Evolutionary conservation across 1,140 invertebrate species (phyloP).

Genomic region (Oedothorax gibbosus): DNA sequence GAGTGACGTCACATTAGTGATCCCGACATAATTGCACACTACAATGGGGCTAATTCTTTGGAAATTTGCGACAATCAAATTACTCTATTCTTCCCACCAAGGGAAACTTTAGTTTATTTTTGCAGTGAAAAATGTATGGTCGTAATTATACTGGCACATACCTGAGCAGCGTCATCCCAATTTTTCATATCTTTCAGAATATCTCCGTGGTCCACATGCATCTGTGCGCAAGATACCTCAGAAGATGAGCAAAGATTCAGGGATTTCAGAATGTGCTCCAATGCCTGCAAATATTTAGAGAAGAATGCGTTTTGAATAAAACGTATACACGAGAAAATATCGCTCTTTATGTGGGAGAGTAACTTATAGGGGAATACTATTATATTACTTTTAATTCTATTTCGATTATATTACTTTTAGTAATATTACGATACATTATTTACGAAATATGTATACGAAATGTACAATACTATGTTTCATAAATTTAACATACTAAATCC

Average conservation of each 20-base stretch:
- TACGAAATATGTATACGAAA: too few species aligned
- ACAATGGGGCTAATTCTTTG: not conserved
- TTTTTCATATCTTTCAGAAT: constrained; percentile 63
- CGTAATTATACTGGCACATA: constrained; percentile 2
- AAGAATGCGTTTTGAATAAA: not conserved
- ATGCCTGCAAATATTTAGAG: constrained; percentile 45
- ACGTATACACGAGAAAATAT: not conserved
- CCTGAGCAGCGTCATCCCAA: constrained; percentile 62
- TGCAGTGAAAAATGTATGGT: not conserved
- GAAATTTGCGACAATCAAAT: not conserved
- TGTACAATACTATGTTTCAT: too few species aligned
- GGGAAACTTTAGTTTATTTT: not conserved
- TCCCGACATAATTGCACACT: too few species aligned
- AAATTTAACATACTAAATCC: too few species aligned
- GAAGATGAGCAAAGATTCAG: constrained; percentile 60
- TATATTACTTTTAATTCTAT: too few species aligned
- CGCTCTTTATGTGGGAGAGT: too few species aligned
- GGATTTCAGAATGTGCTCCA: constrained; percentile 63
- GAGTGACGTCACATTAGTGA: too few species aligned
- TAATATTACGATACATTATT: too few species aligned
- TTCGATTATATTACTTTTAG: too few species aligned
- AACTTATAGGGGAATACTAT: too few species aligned
- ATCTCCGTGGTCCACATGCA: constrained; percentile 63
- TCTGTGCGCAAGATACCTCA: constrained; percentile 62
- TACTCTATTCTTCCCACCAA: not conserved